Evolutionary conservation across 2,113 vertebrate species (phyloP).

Genomic region (Thryonomys swinderianus): DNA sequence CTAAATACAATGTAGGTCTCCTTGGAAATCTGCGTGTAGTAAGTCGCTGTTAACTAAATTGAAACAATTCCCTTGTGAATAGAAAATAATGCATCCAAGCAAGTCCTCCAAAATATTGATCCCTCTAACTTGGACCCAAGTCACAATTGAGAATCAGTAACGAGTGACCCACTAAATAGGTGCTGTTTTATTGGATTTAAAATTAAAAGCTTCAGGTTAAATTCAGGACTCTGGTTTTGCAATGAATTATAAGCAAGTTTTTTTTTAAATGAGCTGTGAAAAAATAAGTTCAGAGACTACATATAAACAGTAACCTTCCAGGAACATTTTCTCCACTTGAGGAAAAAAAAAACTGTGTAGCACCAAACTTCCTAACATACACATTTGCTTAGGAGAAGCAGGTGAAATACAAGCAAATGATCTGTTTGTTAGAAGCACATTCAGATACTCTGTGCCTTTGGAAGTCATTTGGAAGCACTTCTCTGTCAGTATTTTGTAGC

Average conservation of each 20-base stretch:
- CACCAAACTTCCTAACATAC: not conserved
- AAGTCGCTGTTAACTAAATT: not conserved
- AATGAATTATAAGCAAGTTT: not conserved
- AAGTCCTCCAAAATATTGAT: constrained; percentile 33
- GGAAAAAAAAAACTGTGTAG: not conserved
- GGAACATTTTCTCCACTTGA: not conserved
- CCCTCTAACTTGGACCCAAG: not conserved
- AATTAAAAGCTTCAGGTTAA: not conserved
- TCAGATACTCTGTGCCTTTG: not conserved
- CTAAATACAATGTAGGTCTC: constrained; percentile 35
- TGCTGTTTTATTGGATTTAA: not conserved
- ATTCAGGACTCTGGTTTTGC: constrained; percentile 5
- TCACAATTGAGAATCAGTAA: not conserved
- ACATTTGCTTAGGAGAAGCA: not conserved
- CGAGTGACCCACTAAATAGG: not conserved
- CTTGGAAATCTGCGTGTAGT: constrained; percentile 8
- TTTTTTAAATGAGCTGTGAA: not conserved
- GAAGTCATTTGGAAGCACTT: not conserved
- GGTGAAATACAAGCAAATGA: not conserved
- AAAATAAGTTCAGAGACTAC: constrained; percentile 43
- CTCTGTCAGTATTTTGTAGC: not conserved
- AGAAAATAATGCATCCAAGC: not conserved
- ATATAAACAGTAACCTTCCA: not conserved
- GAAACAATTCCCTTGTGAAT: not conserved
- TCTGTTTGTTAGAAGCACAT: not conserved